Base-by-base conservation (phyloP, 2,797 vertebrate genomes). In the Cuculus canorus region DNA sequence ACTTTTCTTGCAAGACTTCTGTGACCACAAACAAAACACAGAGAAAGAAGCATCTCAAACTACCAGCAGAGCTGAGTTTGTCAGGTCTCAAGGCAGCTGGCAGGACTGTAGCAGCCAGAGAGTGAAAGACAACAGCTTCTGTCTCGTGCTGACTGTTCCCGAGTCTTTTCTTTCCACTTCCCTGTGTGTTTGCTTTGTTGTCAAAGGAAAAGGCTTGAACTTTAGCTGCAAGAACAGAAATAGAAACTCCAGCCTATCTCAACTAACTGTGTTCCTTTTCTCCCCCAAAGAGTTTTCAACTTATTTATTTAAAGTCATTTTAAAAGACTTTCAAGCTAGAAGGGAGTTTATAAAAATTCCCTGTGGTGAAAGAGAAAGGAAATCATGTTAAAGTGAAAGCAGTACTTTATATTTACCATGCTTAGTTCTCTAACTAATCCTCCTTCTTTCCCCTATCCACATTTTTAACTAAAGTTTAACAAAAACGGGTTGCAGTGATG, bases 61-160 rank as follows among this genome's bases (percentile, higher is more conserved):
- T 15, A 23, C 28, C 11, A 5, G 30, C 54, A 79, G 43, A 63
- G 17, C 13, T 41, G 63, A 76, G 41, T 63, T 71, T 71, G n/a
- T 54, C 64, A 32, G 15, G 45, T 93, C 43, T 82, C 78, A 53
- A 43, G 47, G 25, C 30, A 76, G 43, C 56, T 60, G 73, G 75
- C 28, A 83, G n/a, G 27, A 30, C 33, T 12, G 8, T 1, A 63
- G 35, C 75, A 89, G 48, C 5, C 63, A 87, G 24, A 0, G 0
- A 60, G 35, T 1, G 7, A 68, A 61, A 86, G 60, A 27, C 61
- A 82, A 17, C 41, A 83, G 60, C n/a, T 95, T 94, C 88, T 93
- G 70, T 93, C 88, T 90, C 92, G 80, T 90, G 80, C 72, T 96
- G 88, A 75, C 80, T 75, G 8, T 43, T 61, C 17, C 43, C 9